phyloP scores from a whole-genome alignment of 2,888 invertebrate genomes.

The Ischnura elegans region DNA sequence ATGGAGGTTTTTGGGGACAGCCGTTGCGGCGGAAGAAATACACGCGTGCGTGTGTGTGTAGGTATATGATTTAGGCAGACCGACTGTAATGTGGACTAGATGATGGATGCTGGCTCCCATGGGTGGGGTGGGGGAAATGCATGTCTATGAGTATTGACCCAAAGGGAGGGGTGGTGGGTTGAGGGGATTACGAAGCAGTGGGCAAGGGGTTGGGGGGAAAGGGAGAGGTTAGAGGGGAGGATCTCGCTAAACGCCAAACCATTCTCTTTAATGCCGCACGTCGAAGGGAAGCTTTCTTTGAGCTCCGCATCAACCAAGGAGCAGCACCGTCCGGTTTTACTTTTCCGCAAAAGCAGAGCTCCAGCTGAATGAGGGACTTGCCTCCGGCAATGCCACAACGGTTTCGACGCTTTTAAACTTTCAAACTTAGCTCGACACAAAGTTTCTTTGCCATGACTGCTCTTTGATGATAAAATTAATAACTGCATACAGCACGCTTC shows the following conservation, averaged over 20 bases:
- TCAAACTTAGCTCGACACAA: no score
- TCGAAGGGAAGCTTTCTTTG: slow-evolving; percentile 26
- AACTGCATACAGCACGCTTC: no score
- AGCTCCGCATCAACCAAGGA: slow-evolving; percentile 12
- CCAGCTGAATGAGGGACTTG: not conserved
- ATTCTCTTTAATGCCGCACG: slow-evolving; percentile 15
- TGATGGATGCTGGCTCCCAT: not conserved
- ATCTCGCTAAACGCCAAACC: slow-evolving; percentile 20
- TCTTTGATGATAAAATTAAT: no score
- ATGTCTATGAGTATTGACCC: slow-evolving; percentile 38
- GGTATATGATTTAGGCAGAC: slow-evolving; percentile 27
- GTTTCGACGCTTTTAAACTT: no score
- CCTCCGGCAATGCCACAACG: no score
- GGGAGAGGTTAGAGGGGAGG: not conserved
- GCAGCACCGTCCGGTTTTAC: slow-evolving; percentile 25
- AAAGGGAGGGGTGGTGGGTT: not conserved
- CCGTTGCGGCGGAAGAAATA: not conserved
- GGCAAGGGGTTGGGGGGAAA: not conserved
- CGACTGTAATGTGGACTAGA: not conserved
- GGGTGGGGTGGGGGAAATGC: not conserved
- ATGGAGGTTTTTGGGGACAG: not conserved
- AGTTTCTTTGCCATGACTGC: no score
- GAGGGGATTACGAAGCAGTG: not conserved
- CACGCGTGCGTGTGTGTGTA: no score
- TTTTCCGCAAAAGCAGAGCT: not conserved